These are phyloP conservation scores for Lordiphosa collinella DNA, from an alignment of 1,140 invertebrate genomes.

Conservation along the genomic window DNA sequence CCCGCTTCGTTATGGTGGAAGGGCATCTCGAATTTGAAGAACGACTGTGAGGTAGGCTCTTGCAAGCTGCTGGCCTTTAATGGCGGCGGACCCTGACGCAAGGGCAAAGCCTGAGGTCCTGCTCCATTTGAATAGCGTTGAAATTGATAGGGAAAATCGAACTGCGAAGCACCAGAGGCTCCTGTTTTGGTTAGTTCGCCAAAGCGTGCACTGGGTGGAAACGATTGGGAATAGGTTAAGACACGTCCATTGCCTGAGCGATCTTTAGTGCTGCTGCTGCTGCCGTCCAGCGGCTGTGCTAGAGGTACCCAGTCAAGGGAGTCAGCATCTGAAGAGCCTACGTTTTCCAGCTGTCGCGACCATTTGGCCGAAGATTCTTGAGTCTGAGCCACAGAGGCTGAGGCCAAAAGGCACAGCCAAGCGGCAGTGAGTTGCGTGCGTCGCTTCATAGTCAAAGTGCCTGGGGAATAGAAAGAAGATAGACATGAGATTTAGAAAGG, in stretches of 20 bases:
- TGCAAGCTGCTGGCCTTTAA: constrained; percentile 36
- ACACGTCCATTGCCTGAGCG: constrained; percentile 70
- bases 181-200: constrained; percentile 57
- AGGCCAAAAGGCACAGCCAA: constrained; percentile 47
- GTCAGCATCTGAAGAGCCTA: constrained; percentile 42
- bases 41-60: constrained; percentile 75
- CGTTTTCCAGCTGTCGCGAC: constrained; percentile 69
- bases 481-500: too few species aligned
- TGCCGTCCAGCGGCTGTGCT: constrained; percentile 59
- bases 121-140: constrained; percentile 51
- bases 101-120: constrained; percentile 37
- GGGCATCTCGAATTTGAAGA: constrained; percentile 79
- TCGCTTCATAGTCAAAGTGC: constrained; percentile 63
- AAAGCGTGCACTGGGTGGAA: constrained; percentile 64
- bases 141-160: constrained; percentile 70
- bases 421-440: constrained; percentile 57
- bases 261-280: constrained; percentile 49
- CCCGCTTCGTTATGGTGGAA: constrained; percentile 53
- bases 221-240: constrained; percentile 72
- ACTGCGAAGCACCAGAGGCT: constrained; percentile 21
- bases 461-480: constrained; percentile 21
- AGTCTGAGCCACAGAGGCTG: constrained; percentile 25
- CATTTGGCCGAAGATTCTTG: constrained; percentile 62
- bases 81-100: constrained; percentile 38
- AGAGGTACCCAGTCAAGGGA: constrained; percentile 71